phyloP scores from a whole-genome alignment of 2,888 invertebrate species.

The Stegophylla sp. region DNA sequence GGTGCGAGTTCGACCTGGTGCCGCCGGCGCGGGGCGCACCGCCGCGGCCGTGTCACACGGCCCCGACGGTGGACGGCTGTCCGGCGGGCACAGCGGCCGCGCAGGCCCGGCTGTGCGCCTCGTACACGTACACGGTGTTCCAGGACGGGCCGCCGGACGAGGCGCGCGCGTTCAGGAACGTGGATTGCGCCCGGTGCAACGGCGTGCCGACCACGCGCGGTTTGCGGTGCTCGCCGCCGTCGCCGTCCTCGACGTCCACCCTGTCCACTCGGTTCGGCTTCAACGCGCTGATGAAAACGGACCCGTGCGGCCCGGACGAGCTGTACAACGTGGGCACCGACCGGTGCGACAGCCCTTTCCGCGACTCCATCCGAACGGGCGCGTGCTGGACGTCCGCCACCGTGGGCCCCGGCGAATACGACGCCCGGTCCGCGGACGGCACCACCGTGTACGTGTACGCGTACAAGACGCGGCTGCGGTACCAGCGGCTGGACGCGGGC shows the following conservation, averaged over 20 bases:
- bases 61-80: conserved; percentile 23
- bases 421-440: conserved; percentile 62
- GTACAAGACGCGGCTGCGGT: conserved; percentile 30
- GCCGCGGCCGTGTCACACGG: neutral
- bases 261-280: neutral
- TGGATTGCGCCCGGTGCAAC: conserved; percentile 67
- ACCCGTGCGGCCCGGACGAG: conserved; percentile 63
- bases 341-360: conserved; percentile 63
- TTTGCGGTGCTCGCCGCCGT: conserved; percentile 60
- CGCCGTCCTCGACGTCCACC: neutral
- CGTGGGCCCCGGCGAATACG: conserved; percentile 63
- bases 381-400: conserved; percentile 62
- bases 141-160: conserved; percentile 61
- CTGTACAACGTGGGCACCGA: conserved; percentile 66
- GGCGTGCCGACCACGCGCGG: conserved; percentile 63
- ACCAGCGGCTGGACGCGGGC: neutral
- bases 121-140: conserved; percentile 12
- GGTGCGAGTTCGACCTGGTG: neutral
- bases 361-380: conserved; percentile 61
- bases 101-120: neutral
- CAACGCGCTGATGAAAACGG: too few species aligned
- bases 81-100: neutral
- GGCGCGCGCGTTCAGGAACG: conserved; percentile 65
- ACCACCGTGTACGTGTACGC: conserved; percentile 64
- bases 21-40: neutral